These are phyloP conservation scores for Chaetodon trifascialis DNA, from an alignment of 2,113 vertebrate species.

Conservation along the genomic window DNA sequence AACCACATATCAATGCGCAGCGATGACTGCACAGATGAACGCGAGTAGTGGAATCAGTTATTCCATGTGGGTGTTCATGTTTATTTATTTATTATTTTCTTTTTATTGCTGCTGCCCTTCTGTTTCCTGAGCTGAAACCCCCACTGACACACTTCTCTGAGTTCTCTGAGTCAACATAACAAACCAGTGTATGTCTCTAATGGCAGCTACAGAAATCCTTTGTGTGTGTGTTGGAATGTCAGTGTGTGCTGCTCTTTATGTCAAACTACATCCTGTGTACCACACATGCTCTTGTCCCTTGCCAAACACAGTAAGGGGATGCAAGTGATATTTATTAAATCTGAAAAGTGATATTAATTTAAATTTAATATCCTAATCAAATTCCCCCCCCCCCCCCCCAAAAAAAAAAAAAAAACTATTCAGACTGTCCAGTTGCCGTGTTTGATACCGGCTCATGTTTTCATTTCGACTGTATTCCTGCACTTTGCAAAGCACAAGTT, in stretches of 20 bases:
- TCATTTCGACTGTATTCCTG: constrained; percentile 36
- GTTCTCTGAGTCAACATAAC: constrained; percentile 12
- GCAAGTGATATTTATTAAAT: neutral
- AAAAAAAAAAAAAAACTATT: neutral
- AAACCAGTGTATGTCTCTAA: constrained; percentile 34
- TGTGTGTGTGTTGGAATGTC: constrained; percentile 21
- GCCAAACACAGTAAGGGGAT: neutral
- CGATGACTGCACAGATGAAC: constrained; percentile 49
- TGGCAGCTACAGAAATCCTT: constrained; percentile 63
- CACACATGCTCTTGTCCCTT: constrained; percentile 1
- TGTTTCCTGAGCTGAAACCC: constrained; percentile 29
- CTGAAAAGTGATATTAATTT: neutral
- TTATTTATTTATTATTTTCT: too few relatives aligned
- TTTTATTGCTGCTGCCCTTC: neutral
- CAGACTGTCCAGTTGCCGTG: neutral
- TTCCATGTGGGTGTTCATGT: constrained; percentile 1
- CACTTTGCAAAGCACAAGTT: constrained; percentile 44
- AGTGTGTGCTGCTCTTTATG: constrained; percentile 43
- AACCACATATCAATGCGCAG: constrained; percentile 21
- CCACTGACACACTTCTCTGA: neutral
- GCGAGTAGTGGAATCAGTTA: neutral
- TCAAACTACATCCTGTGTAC: constrained; percentile 4
- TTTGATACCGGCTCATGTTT: neutral
- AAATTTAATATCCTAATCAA: neutral
- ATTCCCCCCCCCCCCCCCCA: too few relatives aligned